Evolutionary conservation across 1,140 invertebrate genomes (phyloP).

Genomic region (Ceratina calcarata): DNA sequence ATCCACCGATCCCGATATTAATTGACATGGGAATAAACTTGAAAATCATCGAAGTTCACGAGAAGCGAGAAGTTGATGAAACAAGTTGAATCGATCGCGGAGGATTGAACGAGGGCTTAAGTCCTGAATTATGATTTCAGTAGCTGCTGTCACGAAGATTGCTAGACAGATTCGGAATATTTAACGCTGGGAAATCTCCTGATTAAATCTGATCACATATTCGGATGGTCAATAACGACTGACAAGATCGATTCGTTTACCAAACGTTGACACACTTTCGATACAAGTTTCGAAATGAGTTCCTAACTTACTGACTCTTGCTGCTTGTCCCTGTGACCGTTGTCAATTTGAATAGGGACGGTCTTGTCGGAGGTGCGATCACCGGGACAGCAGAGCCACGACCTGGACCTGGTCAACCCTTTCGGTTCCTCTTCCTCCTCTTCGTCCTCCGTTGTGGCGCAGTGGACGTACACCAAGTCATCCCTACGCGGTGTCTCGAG

Average conservation of each 20-base stretch:
- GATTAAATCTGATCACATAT: too few relatives aligned
- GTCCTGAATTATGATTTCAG: too few relatives aligned
- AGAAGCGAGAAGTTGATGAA: not conserved
- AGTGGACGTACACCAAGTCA: constrained; percentile 67
- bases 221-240: too few relatives aligned
- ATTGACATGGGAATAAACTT: constrained; percentile 21
- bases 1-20: not conserved
- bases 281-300: too few relatives aligned
- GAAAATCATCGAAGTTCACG: not conserved
- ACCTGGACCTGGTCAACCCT: constrained; percentile 61
- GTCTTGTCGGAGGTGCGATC: constrained; percentile 62
- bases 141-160: too few relatives aligned
- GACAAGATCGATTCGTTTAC: too few relatives aligned
- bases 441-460: constrained; percentile 61
- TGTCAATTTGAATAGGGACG: constrained; percentile 65
- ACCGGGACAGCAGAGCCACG: constrained; percentile 70
- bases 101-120: too few relatives aligned
- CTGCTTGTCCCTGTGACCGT: constrained; percentile 44
- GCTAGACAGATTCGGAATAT: not conserved
- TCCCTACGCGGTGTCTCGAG: constrained; percentile 54
- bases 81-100: too few relatives aligned
- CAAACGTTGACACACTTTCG: too few relatives aligned
- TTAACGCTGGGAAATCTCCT: not conserved
- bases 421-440: constrained; percentile 61
- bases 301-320: constrained; percentile 57